Evolutionary conservation across 1,140 invertebrate genomes (phyloP), one percentile per base, ranked within the genome.

Genomic region (Metopolophium dirhodum): DNA sequence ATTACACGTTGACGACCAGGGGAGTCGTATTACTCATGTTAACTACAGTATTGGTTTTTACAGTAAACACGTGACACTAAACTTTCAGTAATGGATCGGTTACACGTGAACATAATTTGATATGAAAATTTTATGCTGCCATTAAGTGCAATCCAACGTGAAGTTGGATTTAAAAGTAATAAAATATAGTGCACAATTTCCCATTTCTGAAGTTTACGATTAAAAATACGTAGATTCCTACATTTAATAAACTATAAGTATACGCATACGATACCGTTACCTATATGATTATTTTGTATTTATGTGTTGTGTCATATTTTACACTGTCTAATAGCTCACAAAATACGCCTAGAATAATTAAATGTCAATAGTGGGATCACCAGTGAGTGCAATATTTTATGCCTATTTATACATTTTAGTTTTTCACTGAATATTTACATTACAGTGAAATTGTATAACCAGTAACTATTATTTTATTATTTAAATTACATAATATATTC

Each of bases 1-100:
- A 51, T 90, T 90, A 90, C 88, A 51, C 26, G 45, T 47, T 30
- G 85, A 86, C 45, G 30, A 86, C 37, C 45, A 86, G 23, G 14
- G 11, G 83, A 86, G 41, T 86, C 85, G 14, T 30, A 47, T 86
- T 86, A 86, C 85, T 14, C 26, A 45, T 45, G 45, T 49, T 86
- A 86, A 49, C 41, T n/a, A 30, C 41, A 9, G 22, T 45, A 86
- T 86, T 86, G 37, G 37, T 47, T 47, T 86, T 45, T 86, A 86
- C 85, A 30, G 26, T 7, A 30, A 86, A 30, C 41, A 7, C 45
- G 85, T 86, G 41, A 86, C 45, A 47, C 30, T 86, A 47, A 86
- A 41, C 37, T 86, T 47, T 86, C 45, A 86, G 37, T 47, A 86
- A 47, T 86, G 85, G 85, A 86, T 86, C 85, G 45, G 45, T 86